These are phyloP conservation scores for Redunca redunca DNA, from an alignment of 2,113 vertebrate genomes.

Conservation along the genomic window DNA sequence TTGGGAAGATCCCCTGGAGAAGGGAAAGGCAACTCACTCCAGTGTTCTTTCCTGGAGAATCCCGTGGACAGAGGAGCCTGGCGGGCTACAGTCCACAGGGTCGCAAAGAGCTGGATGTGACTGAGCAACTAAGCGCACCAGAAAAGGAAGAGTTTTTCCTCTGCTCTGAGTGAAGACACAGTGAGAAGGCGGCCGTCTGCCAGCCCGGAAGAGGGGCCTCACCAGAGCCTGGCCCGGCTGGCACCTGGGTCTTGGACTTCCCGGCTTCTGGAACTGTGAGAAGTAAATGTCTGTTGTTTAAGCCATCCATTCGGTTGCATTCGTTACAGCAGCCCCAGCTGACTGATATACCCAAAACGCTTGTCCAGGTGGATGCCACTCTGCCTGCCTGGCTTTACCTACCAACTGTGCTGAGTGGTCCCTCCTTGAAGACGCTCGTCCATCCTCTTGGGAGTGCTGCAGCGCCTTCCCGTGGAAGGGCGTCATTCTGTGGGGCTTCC, in stretches of 20 bases:
- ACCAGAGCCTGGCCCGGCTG: neutral
- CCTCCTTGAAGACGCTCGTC: neutral
- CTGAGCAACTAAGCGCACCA: fast-evolving
- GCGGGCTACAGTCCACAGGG: neutral
- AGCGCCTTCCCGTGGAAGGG: neutral
- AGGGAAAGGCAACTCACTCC: neutral
- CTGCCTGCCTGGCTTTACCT: neutral
- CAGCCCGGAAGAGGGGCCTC: neutral
- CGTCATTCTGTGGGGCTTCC: fast-evolving
- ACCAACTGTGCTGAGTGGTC: neutral
- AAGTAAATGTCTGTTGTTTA: neutral
- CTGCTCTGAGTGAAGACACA: neutral
- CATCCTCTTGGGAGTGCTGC: neutral
- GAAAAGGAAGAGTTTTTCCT: neutral
- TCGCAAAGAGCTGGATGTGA: neutral
- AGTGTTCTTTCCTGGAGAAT: neutral
- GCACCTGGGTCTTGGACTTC: neutral
- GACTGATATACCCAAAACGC: neutral
- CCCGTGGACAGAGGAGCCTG: neutral
- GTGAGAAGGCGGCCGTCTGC: neutral
- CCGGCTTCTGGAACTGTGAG: neutral
- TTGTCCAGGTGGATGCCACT: neutral
- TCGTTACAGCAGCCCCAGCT: neutral
- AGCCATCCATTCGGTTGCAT: neutral
- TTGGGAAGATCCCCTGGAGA: neutral